Base-by-base conservation (phyloP, 2,797 vertebrate species). In the Gastrophryne carolinensis region DNA sequence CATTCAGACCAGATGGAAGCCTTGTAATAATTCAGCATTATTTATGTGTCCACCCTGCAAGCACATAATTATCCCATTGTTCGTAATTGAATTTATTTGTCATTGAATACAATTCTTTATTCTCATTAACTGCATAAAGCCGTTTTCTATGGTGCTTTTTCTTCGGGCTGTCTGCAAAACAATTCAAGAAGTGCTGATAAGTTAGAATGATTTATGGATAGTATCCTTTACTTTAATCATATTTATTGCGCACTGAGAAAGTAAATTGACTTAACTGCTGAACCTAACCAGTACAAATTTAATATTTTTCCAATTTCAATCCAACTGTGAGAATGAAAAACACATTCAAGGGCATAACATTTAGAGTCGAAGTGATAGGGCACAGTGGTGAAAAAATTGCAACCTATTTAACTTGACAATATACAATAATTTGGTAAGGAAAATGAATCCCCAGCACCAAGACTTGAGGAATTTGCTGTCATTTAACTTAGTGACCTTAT, bases 231-330 rank as follows among this genome's bases (percentile, higher is more conserved):
- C 61, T 70, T 78, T 62, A 72, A 78, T 78, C 75, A 72, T 66
- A 78, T 78, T 78, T 78, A 78, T 78, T 78, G 75, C 68, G 66
- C 53, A 78, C 61, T 57, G 53, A 58, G 75, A 72, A 70, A 71
- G 68, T 71, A 72, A 72, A 78, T 78, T 78, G 68, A 78, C 75
- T 72, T 72, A 72, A 78, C 75, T 66, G 68, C 68, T 78, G 75
- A 78, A 78, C 75, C 75, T 78, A 78, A 78, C 75, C 75, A 72
- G 75, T 72, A 72, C 61, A 52, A 68, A 72, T 78, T 78, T 78
- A 78, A 78, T 78, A 78, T 78, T 78, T 78, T 78, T 66, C 75
- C 75, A 78, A 78, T 78, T 72, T 78, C 68, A 72, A 65, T 78
- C 61, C 75, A 66, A 65, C 53, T 50, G 32, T 37, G 32, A 52